Conservation (phyloP, 2,797 vertebrate species). For the Bradypodion ventrale region DNA sequence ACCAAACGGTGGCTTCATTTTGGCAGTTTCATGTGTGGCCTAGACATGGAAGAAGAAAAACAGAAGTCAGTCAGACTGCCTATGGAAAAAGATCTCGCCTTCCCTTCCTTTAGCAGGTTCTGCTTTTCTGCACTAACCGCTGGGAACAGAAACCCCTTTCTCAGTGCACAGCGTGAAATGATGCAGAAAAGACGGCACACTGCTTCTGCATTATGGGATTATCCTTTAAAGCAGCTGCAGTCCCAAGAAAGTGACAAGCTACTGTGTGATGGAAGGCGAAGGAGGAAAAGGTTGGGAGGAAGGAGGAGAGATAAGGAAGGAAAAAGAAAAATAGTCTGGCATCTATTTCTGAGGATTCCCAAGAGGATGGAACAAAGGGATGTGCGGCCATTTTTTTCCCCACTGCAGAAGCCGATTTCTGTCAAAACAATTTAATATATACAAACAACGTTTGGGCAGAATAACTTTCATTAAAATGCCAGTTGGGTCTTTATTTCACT, state of each 20-base stretch:
- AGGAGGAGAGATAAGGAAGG: background rate
- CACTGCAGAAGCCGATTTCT: constrained; percentile 77
- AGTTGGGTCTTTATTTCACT: too few relatives aligned
- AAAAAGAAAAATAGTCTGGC: background rate
- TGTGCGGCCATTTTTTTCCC: constrained; percentile 75
- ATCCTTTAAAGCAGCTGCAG: background rate
- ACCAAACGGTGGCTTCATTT: too few relatives aligned
- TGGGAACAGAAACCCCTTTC: background rate
- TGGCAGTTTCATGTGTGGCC: too few relatives aligned
- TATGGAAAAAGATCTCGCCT: background rate
- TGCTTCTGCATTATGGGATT: background rate
- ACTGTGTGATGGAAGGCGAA: background rate
- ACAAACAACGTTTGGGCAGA: constrained; percentile 80
- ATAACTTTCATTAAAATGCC: too few relatives aligned
- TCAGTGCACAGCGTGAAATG: background rate
- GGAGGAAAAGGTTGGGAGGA: background rate
- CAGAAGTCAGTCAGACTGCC: background rate
- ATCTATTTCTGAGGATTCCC: background rate
- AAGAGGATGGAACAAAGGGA: constrained; percentile 37
- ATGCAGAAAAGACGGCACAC: background rate
- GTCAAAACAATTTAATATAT: constrained; percentile 78
- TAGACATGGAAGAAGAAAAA: too few relatives aligned
- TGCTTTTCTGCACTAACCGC: background rate
- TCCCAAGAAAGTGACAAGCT: background rate
- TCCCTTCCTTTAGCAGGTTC: background rate